Evolutionary conservation across 2,888 invertebrate genomes (phyloP).

Genomic region (Ornithoptera alexandrae): DNA sequence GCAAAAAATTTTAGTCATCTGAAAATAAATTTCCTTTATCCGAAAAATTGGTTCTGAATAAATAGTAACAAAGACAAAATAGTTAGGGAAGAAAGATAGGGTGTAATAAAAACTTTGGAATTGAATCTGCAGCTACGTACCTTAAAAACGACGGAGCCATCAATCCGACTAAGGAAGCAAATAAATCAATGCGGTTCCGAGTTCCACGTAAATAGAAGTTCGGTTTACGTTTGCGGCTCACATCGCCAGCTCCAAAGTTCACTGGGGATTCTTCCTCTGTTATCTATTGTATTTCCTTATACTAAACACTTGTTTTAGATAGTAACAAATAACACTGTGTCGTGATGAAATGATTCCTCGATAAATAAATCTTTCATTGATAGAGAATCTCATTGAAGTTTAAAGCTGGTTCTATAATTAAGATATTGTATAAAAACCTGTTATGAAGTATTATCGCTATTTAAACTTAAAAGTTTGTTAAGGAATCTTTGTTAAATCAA

Average conservation of each 20-base stretch:
- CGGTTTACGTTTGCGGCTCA: slow-evolving; percentile 52
- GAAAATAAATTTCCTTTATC: neutral
- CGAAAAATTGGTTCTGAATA: slow-evolving; percentile 37
- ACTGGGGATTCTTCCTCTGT: slow-evolving; percentile 46
- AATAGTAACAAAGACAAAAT: slow-evolving; percentile 53
- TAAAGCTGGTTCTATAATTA: no score
- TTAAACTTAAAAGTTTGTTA: no score
- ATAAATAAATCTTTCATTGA: neutral
- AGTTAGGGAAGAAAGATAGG: slow-evolving; percentile 36
- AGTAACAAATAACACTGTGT: slow-evolving; percentile 47
- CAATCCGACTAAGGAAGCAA: slow-evolving; percentile 61
- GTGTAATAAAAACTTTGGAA: slow-evolving; percentile 45
- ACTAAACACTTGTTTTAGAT: slow-evolving; percentile 42
- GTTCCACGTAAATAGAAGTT: slow-evolving; percentile 62
- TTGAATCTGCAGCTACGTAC: slow-evolving; percentile 53
- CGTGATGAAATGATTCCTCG: slow-evolving; percentile 33
- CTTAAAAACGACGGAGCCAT: slow-evolving; percentile 48
- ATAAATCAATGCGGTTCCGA: slow-evolving; percentile 66
- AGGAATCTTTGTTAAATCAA: no score
- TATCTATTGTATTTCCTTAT: slow-evolving; percentile 44
- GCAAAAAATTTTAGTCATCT: neutral
- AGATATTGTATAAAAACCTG: no score
- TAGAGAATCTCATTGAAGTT: no score
- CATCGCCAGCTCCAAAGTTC: slow-evolving; percentile 55
- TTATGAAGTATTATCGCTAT: no score